Conservation (phyloP, 2,113 vertebrate species). For the Oryzias melastigma region DNA sequence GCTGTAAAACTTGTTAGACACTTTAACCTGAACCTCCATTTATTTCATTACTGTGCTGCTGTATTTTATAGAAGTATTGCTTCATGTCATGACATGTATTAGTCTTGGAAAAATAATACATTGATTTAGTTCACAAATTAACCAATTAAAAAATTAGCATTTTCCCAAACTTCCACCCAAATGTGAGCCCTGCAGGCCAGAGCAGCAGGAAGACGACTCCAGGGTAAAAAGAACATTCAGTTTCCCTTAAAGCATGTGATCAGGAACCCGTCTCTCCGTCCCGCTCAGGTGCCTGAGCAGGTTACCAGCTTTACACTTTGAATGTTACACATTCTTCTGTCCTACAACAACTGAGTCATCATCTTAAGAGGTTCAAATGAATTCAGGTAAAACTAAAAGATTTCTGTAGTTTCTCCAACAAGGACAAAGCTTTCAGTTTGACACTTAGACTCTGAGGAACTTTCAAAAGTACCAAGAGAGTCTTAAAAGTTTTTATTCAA, state of each 20-base stretch:
- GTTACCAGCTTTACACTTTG: slow-evolving; percentile 47
- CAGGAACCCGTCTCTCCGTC: slow-evolving; percentile 30
- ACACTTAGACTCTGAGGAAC: background rate
- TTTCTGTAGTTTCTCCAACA: background rate
- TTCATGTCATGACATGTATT: too few relatives aligned
- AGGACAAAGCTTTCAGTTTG: slow-evolving; percentile 23
- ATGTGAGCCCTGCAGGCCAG: slow-evolving; percentile 51
- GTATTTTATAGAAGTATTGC: too few relatives aligned
- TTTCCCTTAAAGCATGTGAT: slow-evolving; percentile 77
- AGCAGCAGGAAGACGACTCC: slow-evolving; percentile 24
- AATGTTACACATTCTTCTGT: slow-evolving; percentile 14
- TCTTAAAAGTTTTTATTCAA: too few relatives aligned
- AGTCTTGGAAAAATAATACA: too few relatives aligned
- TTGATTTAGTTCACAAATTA: too few relatives aligned
- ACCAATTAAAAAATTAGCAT: too few relatives aligned
- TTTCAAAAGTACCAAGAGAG: background rate
- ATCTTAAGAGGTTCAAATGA: too few relatives aligned
- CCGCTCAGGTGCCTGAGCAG: slow-evolving; percentile 51
- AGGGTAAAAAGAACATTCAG: slow-evolving; percentile 44
- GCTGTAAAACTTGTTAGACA: too few relatives aligned
- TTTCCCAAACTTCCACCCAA: background rate
- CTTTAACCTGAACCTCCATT: too few relatives aligned
- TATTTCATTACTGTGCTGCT: too few relatives aligned
- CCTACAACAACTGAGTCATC: slow-evolving; percentile 1
- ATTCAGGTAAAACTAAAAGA: too few relatives aligned